Percentiles rank a stretch among this genome's conserved stretches.
These are phyloP conservation scores for Piprites chloris DNA, from an alignment of 2,113 vertebrate genomes.

Conservation along the genomic window DNA sequence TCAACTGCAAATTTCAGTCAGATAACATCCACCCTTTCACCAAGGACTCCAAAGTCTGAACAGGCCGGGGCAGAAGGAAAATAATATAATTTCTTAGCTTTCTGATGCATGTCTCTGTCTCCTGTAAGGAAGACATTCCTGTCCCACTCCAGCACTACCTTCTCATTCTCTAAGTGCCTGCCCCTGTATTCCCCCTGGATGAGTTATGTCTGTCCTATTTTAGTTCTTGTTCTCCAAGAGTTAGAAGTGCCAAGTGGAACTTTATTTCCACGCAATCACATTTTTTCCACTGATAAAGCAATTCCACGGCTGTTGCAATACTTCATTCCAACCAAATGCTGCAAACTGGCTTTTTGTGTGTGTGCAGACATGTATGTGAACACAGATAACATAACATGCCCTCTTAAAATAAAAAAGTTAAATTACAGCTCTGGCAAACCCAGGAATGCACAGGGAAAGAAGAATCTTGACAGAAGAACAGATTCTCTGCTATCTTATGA, in stretches of 20 bases:
- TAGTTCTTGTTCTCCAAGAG: not conserved
- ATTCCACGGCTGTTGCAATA: not conserved
- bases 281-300: not conserved
- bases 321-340: not conserved
- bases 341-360: not conserved
- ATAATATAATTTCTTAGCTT: not conserved
- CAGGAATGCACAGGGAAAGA: not conserved
- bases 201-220: not conserved
- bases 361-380: not conserved
- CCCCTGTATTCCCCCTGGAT: not conserved
- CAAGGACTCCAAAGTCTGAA: not conserved
- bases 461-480: not conserved
- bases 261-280: not conserved
- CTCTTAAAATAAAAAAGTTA: not conserved
- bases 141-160: not conserved
- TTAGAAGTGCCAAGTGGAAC: not conserved
- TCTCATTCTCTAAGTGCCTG: not conserved
- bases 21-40: not conserved
- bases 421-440: not conserved
- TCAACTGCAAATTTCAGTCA: not conserved
- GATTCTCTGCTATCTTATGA: not conserved
- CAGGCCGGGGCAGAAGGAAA: not conserved
- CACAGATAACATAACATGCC: rapidly evolving
- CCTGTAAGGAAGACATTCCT: not conserved
- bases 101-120: not conserved